Conservation (phyloP, 2,888 invertebrate species). For the Lasioglossum morio region DNA sequence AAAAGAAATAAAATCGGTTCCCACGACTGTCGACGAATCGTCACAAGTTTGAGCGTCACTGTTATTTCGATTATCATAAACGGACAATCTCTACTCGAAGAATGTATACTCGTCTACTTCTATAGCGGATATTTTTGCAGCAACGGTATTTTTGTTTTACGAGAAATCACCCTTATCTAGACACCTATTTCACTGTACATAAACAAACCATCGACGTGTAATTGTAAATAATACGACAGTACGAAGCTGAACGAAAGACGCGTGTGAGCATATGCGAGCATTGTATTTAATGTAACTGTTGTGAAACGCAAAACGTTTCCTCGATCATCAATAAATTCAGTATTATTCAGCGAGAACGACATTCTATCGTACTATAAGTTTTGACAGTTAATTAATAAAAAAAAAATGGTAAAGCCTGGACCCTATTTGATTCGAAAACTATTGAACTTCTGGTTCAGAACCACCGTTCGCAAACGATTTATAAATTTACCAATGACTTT, state of each 20-base stretch:
- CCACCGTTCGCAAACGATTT: conserved; percentile 9
- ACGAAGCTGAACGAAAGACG: conserved; percentile 20
- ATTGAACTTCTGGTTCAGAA: background rate
- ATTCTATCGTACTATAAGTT: background rate
- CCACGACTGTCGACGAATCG: background rate
- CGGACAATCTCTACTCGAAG: conserved; percentile 50
- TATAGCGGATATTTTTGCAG: conserved; percentile 48
- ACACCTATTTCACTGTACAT: conserved; percentile 45
- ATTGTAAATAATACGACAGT: conserved; percentile 53
- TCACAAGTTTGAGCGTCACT: conserved; percentile 9
- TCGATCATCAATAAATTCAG: conserved; percentile 19
- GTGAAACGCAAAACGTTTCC: conserved; percentile 27
- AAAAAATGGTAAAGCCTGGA: background rate
- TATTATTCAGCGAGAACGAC: conserved; percentile 26
- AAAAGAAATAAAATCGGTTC: background rate
- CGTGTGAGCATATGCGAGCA: conserved; percentile 11
- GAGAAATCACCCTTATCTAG: conserved; percentile 1
- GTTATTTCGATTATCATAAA: conserved; percentile 36
- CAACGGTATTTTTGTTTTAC: conserved; percentile 32
- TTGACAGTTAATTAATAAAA: background rate
- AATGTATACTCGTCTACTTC: conserved; percentile 24
- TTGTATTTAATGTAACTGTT: conserved; percentile 28
- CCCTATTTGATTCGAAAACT: background rate
- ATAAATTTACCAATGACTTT: conserved; percentile 9
- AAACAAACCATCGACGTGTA: conserved; percentile 37